A percentile compares a stretch with the other conserved stretches of the same genome.
Evolutionary conservation across 1,140 invertebrate species (phyloP).

Genomic region (Drosophila ambigua): DNA sequence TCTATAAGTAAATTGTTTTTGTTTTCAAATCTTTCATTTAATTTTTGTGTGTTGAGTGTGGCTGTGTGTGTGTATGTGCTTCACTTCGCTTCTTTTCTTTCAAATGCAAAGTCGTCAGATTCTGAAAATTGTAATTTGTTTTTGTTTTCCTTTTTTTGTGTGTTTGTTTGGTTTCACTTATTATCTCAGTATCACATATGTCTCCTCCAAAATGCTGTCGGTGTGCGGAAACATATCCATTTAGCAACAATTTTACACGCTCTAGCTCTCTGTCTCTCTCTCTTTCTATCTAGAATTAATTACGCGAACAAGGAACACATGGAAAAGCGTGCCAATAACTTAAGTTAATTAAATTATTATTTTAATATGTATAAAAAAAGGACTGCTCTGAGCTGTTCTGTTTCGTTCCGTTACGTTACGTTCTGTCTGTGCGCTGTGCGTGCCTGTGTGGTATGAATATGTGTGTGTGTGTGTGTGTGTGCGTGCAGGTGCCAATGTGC

Average conservation of each 20-base stretch:
- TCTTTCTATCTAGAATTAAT: conserved; percentile 24
- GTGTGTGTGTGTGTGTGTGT: neutral
- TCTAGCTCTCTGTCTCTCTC: conserved; percentile 2
- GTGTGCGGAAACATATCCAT: conserved; percentile 70
- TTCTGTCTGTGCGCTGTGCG: conserved; percentile 15
- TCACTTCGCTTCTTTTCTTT: neutral
- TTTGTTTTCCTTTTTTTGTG: conserved; percentile 12
- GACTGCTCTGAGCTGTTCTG: conserved; percentile 24
- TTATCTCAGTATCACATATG: conserved; percentile 83
- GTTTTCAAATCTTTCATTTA: neutral
- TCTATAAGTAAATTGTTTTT: conserved; percentile 9
- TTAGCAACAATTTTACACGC: conserved; percentile 73
- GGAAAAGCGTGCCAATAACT: conserved; percentile 24
- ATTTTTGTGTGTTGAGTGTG: conserved; percentile 13
- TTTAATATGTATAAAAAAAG: neutral
- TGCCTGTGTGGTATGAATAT: conserved; percentile 2
- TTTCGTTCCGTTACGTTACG: no score
- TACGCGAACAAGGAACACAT: conserved; percentile 39
- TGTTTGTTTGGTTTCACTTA: conserved; percentile 71
- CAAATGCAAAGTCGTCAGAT: conserved; percentile 61
- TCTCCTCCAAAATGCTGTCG: conserved; percentile 58
- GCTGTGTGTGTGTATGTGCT: conserved; percentile 17
- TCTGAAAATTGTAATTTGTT: conserved; percentile 33
- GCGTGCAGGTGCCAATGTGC: conserved; percentile 13
- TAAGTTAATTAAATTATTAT: conserved; percentile 28